Percentiles rank a stretch among this genome's conserved stretches.
Conservation (phyloP, 2,113 vertebrate genomes). For the Orthonyx spaldingii region DNA sequence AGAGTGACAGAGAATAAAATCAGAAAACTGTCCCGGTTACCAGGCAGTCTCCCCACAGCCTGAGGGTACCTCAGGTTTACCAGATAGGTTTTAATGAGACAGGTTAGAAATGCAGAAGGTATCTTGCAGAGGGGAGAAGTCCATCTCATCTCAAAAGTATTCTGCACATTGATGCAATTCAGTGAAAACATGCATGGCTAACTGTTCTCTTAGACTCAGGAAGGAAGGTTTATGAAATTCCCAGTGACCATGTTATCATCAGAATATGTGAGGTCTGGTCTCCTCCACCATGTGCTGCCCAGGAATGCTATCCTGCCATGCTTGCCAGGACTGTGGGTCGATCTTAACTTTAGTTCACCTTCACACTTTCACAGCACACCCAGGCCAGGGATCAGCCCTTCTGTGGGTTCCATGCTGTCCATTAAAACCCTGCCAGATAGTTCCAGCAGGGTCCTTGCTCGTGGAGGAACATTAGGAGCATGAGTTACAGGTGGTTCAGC, state of each 20-base stretch:
- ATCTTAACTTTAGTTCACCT: neutral
- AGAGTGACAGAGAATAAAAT: neutral
- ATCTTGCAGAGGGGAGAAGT: neutral
- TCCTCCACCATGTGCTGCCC: neutral
- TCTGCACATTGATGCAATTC: neutral
- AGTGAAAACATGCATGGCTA: neutral
- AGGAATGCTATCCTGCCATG: accelerated
- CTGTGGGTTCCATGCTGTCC: neutral
- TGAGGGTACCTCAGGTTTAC: neutral
- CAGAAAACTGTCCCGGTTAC: neutral
- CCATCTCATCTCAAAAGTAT: neutral
- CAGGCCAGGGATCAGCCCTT: neutral
- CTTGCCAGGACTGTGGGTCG: neutral
- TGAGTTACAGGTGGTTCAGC: neutral
- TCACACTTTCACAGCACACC: neutral
- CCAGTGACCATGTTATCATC: neutral
- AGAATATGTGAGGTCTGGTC: neutral
- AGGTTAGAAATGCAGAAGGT: neutral
- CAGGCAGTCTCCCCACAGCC: neutral
- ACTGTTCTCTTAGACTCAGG: neutral
- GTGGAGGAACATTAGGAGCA: neutral
- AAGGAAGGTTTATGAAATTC: neutral
- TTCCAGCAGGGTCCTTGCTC: neutral
- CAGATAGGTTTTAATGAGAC: neutral
- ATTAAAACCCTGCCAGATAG: neutral